A percentile compares a stretch with the other conserved stretches of the same genome.
Evolutionary conservation across 2,888 invertebrate genomes (phyloP).

Genomic region (Hemistola chrysoprasaria): DNA sequence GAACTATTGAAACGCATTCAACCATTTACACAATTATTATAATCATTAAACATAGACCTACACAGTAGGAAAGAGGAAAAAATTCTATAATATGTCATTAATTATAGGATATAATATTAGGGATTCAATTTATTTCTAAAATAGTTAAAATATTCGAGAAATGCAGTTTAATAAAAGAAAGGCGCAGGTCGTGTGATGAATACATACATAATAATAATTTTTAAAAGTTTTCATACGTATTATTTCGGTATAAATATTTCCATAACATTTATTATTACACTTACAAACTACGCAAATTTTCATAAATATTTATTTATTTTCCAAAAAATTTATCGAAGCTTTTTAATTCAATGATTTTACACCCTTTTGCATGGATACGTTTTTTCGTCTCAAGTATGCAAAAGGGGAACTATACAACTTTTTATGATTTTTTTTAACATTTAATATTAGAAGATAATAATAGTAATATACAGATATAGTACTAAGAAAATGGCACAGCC

Average conservation of each 20-base stretch:
- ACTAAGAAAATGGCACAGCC: constrained; percentile 64
- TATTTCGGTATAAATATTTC: constrained; percentile 31
- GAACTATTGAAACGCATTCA: too few species aligned
- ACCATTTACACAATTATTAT: constrained; percentile 2
- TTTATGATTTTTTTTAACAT: constrained; percentile 33
- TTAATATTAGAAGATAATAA: constrained; percentile 40
- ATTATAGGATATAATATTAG: constrained; percentile 26
- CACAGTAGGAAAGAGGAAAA: constrained; percentile 56
- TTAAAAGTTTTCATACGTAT: constrained; percentile 11
- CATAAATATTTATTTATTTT: constrained; percentile 34
- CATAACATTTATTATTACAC: constrained; percentile 33
- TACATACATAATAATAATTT: constrained; percentile 3
- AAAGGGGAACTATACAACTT: constrained; percentile 11
- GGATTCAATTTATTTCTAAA: constrained; percentile 26
- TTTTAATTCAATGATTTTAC: constrained; percentile 47
- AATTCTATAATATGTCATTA: constrained; percentile 26
- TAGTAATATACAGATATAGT: constrained; percentile 48
- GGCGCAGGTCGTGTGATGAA: constrained; percentile 21
- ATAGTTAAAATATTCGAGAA: constrained; percentile 47
- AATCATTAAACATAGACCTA: constrained; percentile 39
- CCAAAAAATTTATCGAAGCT: constrained; percentile 44
- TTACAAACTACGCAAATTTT: constrained; percentile 51
- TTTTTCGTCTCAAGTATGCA: constrained; percentile 28
- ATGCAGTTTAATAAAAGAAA: constrained; percentile 31
- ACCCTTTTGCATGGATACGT: constrained; percentile 31